Conservation (phyloP, 1,140 invertebrate genomes). For the Drosophila paulistorum region DNA sequence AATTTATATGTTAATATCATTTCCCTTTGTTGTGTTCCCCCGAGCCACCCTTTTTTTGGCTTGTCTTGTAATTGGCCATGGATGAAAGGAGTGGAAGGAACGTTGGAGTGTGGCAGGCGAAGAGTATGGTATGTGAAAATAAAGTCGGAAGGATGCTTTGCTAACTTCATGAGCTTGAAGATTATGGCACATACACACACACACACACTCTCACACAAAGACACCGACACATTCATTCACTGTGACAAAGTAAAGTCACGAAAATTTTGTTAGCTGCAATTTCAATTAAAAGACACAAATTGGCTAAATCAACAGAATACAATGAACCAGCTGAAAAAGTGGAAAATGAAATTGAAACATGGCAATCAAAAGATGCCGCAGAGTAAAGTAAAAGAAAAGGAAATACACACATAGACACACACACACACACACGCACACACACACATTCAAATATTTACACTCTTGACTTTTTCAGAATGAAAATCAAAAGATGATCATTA, state of each 20-base stretch:
- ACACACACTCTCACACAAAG: not conserved
- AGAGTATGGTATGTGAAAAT: not conserved
- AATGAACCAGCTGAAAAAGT: not conserved
- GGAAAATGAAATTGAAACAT: not conserved
- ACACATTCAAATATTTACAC: too few species aligned
- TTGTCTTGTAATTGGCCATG: conserved; percentile 58
- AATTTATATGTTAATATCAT: conserved; percentile 82
- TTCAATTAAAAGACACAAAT: conserved; percentile 55
- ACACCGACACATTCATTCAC: conserved; percentile 8
- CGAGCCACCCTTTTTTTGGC: not conserved
- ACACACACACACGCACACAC: too few species aligned
- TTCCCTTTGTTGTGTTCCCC: conserved; percentile 68
- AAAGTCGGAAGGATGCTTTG: conserved; percentile 17
- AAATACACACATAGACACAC: too few species aligned
- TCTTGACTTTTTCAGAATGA: too few species aligned
- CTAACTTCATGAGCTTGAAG: conserved; percentile 69
- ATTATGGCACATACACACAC: conserved; percentile 31
- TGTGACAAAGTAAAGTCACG: conserved; percentile 72
- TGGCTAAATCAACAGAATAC: conserved; percentile 14
- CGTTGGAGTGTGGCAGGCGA: too few species aligned
- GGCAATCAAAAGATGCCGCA: too few species aligned
- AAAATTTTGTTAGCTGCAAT: conserved; percentile 63
- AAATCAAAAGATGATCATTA: too few species aligned
- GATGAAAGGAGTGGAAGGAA: not conserved
- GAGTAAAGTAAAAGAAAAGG: too few species aligned